Base-by-base conservation (phyloP, 2,797 vertebrate genomes). In the Onychomys leucogaster region DNA sequence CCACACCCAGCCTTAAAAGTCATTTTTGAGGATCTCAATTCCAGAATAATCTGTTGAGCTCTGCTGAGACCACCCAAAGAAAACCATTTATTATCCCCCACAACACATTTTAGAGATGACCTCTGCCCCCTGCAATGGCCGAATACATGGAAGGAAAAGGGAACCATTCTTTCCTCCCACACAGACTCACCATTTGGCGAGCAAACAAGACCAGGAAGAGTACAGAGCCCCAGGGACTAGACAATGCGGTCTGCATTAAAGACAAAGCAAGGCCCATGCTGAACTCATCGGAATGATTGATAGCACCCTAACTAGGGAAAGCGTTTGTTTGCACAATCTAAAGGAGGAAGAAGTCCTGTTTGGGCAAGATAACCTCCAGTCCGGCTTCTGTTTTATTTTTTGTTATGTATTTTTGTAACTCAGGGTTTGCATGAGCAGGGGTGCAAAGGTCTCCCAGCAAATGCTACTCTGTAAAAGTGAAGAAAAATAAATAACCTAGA, bases 311-410 rank as follows among this genome's bases (percentile, higher is more conserved):
- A 97, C 94, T 46, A n/a, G 84, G 83, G 87, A 78, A 43, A n/a
- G 69, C 71, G 9, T 90, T 93, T 98, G 97, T 98, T 96, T 97
- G 87, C 23, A 77, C 80, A 96, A 13, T 85, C 86, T 76, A 82
- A 96, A 97, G 96, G 86, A 96, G 96, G 96, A 96, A 97, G 92
- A 75, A 94, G 95, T n/a, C 91, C 95, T 97, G 97, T 94, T 98
- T 95, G 32, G 92, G 94, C 90, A 96, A 98, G 98, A 98, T 98
- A 98, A 97, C 97, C 97, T 94, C 84, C 88, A 88, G 97, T 94
- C 94, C 93, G 89, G 83, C 95, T 97, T 93, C 97, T 93, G 97
- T 94, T 96, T 96, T 98, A 94, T 98, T 97, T 69, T 98, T 97
- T 96, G 90, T 94, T 94, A 80, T n/a, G 80, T 97, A 94, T 97